Evolutionary conservation across 2,797 vertebrate species (phyloP), one percentile per base, ranked within the genome.

Genomic region (Perodicticus potto): DNA sequence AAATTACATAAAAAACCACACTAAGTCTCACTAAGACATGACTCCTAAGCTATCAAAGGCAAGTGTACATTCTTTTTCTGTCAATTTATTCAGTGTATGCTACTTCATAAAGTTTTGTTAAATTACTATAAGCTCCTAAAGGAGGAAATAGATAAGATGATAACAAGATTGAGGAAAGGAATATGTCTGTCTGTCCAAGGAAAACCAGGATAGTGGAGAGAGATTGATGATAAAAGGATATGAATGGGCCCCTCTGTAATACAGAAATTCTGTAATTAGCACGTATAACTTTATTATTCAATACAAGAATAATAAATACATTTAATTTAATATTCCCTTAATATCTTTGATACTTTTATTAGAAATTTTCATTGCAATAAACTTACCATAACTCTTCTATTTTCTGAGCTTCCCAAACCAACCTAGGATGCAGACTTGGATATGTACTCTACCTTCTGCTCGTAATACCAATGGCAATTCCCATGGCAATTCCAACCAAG

Each of bases 371-470:
- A 57, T 73, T n/a, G 29, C 69, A 20, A 65, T 65, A 88, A 83
- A 29, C 23, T 76, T 73, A 74, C 37, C n/a, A 85, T 2, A 40
- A 86, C 23, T 63, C 11, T 11, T 20, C 45, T 27, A 34, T 74
- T 86, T 93, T 80, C 94, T 67, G 55, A 53, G 19, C 40, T 70
- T 63, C 83, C 85, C 83, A 88, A 82, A 74, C 29, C 14, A 82
- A 69, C 45, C 32, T 81, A 59, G 78, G 72, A 73, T 65, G 29
- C 11, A 55, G 40, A 69, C 8, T 12, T 40, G 7, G 40, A 16
- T 37, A 34, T 57, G 7, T 34, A 67, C 29, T 22, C 12, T 65
- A 13, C 34, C 57, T 73, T 91, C 34, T 43, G 20, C 61, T 77
- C 23, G 19, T 40, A 76, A 84, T 72, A 88, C 53, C 88, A 70